phyloP scores from a whole-genome alignment of 2,888 invertebrate genomes.

The Drepana falcataria region DNA sequence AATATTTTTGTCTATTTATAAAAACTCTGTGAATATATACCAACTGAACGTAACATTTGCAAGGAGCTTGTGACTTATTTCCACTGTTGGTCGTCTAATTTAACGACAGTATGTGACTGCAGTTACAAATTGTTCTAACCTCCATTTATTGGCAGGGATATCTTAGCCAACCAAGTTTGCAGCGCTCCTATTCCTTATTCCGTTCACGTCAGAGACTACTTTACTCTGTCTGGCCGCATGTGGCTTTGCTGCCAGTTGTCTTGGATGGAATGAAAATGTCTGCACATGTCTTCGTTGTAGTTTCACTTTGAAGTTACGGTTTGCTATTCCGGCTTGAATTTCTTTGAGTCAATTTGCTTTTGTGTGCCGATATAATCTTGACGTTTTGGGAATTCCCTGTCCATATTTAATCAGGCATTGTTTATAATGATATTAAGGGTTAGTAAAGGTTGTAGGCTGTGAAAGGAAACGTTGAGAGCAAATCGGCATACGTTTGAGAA shows the following conservation, averaged over 20 bases:
- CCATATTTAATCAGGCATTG: too few species aligned
- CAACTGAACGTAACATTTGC: neutral
- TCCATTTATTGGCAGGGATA: conserved; percentile 46
- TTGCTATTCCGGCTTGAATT: conserved; percentile 15
- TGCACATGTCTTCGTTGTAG: conserved; percentile 12
- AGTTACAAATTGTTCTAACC: conserved; percentile 50
- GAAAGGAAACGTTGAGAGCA: too few species aligned
- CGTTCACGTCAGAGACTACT: conserved; percentile 5
- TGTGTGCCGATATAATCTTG: neutral
- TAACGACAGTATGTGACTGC: conserved; percentile 32
- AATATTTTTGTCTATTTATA: too few species aligned
- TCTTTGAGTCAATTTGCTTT: conserved; percentile 17
- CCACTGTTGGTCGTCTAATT: conserved; percentile 18
- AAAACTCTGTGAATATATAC: too few species aligned
- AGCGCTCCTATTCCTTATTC: conserved; percentile 11
- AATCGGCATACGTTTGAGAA: too few species aligned
- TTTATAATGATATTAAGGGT: too few species aligned
- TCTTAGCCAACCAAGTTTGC: conserved; percentile 13
- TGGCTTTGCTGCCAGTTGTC: conserved; percentile 14
- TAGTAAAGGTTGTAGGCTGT: too few species aligned
- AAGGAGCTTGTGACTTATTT: conserved; percentile 1
- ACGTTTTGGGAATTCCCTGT: too few species aligned
- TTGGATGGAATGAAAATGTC: conserved; percentile 21
- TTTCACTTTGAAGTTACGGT: conserved; percentile 20
- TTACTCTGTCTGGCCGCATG: conserved; percentile 5